Base-by-base conservation (phyloP, 2,113 vertebrate species). In the Onychorhynchus coronatus region DNA sequence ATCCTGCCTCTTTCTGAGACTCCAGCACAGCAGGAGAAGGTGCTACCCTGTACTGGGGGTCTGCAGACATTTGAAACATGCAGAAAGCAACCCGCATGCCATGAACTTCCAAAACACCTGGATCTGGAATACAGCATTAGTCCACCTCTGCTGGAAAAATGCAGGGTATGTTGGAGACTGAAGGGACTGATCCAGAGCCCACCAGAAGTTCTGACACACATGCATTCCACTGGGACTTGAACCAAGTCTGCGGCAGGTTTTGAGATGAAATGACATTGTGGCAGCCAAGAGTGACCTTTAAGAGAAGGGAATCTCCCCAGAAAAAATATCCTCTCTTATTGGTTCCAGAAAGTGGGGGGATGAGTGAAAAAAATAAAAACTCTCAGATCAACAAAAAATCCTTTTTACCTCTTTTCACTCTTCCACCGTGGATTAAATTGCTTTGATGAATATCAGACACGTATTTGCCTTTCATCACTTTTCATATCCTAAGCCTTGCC, bases 391-490 rank as follows among this genome's bases (percentile, higher is more conserved):
- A 75, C 75, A 78, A 15, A 89, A 91, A 87, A 42, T 62, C 42
- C 31, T 49, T 68, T 84, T 84, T 56, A 72, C 49, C 56, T 78
- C 73, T 72, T 86, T 88, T 93, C 81, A 66, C 52, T 84, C 24
- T 72, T 86, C 80, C 47, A 53, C 53, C 7, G 1, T 37, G 80
- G 77, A 91, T 96, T 92, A 78, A 81, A 79, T 86, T 91, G 80
- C 80, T 92, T 92, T 94, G 92, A 92, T 92, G 93, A 85, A 27
- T 89, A 81, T 93, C 53, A 92, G 78, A 41, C 72, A 33, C 49
- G 28, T 71, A 81, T 91, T 96, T 93, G 70, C 58, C 80, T 97
- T 94, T 97, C 93, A 95, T 96, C 95, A 59, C 88, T 95, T 89
- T 82, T 76, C 79, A 66, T 2, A 0, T 82, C 76, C 79, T 93